phyloP scores from a whole-genome alignment of 2,797 vertebrate genomes.

The Semotilus atromaculatus region DNA sequence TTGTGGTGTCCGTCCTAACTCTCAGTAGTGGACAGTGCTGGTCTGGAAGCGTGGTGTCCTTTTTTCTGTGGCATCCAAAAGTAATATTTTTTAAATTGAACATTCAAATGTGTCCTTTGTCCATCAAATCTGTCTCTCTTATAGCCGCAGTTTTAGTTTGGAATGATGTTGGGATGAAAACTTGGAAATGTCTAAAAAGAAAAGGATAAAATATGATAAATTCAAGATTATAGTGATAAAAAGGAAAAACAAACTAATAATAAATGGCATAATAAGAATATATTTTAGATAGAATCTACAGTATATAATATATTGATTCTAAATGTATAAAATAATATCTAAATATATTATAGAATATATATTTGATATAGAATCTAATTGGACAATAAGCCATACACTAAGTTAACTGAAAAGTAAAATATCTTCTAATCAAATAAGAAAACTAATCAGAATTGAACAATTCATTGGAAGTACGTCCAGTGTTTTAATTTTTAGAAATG shows the following conservation, averaged over 20 bases:
- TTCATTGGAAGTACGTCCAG: neutral
- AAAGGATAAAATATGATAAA: neutral
- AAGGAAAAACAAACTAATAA: neutral
- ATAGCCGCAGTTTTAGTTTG: constrained; percentile 21
- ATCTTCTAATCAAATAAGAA: no score
- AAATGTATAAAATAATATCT: neutral
- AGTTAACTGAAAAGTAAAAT: no score
- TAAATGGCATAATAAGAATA: neutral
- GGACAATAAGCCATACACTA: neutral
- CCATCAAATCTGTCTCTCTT: neutral
- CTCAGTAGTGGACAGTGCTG: neutral
- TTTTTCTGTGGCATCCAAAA: constrained; percentile 26
- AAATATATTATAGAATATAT: neutral
- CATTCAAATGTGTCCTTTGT: constrained; percentile 13
- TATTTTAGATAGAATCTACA: neutral
- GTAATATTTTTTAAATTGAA: constrained; percentile 21
- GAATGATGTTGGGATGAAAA: constrained; percentile 33
- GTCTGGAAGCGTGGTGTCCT: neutral
- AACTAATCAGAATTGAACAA: neutral
- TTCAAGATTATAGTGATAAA: neutral
- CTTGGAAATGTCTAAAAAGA: neutral
- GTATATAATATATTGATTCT: neutral
- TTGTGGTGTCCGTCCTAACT: constrained; percentile 17
- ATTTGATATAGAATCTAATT: neutral
- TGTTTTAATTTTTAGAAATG: neutral